These are phyloP conservation scores for Lycopodina hypogea DNA, from an alignment of 37 sponge, comb jelly and placozoan genomes.

Conservation along the genomic window DNA sequence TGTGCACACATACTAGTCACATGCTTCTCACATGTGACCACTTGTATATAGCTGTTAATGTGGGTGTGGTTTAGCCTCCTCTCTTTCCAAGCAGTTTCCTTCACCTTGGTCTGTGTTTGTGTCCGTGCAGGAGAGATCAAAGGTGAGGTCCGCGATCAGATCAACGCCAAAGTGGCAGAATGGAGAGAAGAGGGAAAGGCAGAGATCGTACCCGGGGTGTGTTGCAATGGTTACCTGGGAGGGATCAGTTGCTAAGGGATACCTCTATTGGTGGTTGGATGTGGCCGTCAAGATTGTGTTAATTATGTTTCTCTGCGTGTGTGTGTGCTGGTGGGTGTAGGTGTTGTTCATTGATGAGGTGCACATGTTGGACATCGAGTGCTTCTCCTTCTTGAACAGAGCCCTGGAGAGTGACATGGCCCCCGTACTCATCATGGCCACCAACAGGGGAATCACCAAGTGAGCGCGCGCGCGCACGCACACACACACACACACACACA, in stretches of 20 bases:
- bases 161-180: conserved; percentile 94
- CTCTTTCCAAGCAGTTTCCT: neutral
- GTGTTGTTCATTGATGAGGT: conserved; percentile 98
- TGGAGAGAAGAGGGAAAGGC: conserved; percentile 99
- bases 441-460: conserved; percentile 95
- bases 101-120: no score
- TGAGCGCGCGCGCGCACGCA: neutral
- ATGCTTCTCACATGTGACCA: neutral
- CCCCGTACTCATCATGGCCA: conserved; percentile 96
- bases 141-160: conserved; percentile 94
- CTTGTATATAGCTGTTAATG: no score
- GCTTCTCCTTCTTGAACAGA: conserved; percentile 97
- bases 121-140: conserved; percentile 90
- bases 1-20: neutral
- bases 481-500: no score
- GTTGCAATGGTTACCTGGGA: neutral
- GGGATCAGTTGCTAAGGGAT: no score
- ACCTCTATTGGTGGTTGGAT: no score
- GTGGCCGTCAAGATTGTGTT: no score
- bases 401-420: conserved; percentile 96
- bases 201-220: conserved; percentile 95
- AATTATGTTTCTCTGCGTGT: neutral
- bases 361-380: conserved; percentile 99
- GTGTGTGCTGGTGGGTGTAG: conserved; percentile 27
- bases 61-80: neutral